These are phyloP conservation scores for Zeuzera pyrina DNA, from an alignment of 2,888 invertebrate species.

Conservation along the genomic window DNA sequence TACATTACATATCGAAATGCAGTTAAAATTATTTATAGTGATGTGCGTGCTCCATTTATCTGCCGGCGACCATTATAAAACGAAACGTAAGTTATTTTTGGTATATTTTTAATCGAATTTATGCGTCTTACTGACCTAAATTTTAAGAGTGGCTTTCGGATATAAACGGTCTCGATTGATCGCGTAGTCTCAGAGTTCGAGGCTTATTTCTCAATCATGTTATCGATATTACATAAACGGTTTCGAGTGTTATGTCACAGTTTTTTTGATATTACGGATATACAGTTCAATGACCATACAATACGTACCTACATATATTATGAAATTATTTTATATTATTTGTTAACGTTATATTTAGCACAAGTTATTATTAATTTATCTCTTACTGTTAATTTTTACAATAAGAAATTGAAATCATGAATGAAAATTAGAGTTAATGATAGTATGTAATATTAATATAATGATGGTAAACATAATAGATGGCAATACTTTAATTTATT, in stretches of 20 bases:
- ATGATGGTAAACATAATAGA: no score
- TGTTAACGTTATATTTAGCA: not conserved
- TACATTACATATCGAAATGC: constrained; percentile 29
- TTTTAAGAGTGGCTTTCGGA: constrained; percentile 11
- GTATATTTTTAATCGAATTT: constrained; percentile 1
- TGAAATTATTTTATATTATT: constrained; percentile 1
- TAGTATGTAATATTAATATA: no score
- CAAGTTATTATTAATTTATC: no score
- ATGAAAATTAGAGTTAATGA: no score
- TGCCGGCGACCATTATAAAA: constrained; percentile 51
- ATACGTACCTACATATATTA: no score
- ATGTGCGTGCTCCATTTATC: constrained; percentile 45
- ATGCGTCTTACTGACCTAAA: constrained; percentile 15
- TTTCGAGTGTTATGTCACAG: constrained; percentile 26
- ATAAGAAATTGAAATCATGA: not conserved
- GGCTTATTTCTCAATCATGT: constrained; percentile 27
- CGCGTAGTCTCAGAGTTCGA: no score
- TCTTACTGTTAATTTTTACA: not conserved
- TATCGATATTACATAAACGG: constrained; percentile 28
- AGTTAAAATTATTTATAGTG: constrained; percentile 56
- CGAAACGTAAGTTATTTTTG: constrained; percentile 54
- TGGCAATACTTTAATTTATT: no score
- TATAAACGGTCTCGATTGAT: constrained; percentile 17
- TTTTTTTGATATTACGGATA: constrained; percentile 8
- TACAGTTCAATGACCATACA: no score